These are phyloP conservation scores for Thinocorus orbignyianus DNA, from an alignment of 2,113 vertebrate species.

Conservation along the genomic window DNA sequence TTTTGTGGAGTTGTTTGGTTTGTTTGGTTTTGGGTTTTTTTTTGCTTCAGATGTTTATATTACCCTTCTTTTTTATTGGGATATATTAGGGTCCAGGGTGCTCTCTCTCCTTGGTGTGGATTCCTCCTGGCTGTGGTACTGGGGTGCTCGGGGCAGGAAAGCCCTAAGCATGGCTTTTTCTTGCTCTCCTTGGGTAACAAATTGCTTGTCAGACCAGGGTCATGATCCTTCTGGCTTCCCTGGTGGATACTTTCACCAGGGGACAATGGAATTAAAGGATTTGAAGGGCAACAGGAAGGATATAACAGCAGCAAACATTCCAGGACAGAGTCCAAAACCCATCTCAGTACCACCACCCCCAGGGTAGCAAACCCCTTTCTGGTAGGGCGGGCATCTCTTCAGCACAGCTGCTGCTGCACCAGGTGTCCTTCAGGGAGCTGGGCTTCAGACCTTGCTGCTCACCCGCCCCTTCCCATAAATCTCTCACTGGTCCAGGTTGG, in stretches of 20 bases:
- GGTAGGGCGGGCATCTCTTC: not conserved
- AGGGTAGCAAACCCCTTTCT: not conserved
- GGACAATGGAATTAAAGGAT: not conserved
- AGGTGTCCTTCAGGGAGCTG: not conserved
- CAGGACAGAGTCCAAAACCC: not conserved
- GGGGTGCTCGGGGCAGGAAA: not conserved
- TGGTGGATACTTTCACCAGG: not conserved
- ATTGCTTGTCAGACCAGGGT: not conserved
- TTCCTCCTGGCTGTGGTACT: not conserved
- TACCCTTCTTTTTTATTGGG: not conserved
- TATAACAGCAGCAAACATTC: not conserved
- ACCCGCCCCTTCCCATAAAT: not conserved
- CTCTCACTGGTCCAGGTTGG: fast-evolving
- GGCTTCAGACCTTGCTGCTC: not conserved
- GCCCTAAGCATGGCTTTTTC: not conserved
- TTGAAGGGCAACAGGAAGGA: not conserved
- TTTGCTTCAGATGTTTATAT: not conserved
- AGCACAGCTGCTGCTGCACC: fast-evolving
- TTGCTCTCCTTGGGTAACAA: not conserved
- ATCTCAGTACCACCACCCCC: not conserved
- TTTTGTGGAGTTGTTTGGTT: not conserved
- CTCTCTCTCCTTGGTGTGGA: not conserved
- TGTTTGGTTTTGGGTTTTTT: not conserved
- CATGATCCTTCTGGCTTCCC: not conserved
- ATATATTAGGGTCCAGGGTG: not conserved